Evolutionary conservation across 2,888 invertebrate species (phyloP), one percentile per base, ranked within the genome.

Genomic region (Clivina fossor): DNA sequence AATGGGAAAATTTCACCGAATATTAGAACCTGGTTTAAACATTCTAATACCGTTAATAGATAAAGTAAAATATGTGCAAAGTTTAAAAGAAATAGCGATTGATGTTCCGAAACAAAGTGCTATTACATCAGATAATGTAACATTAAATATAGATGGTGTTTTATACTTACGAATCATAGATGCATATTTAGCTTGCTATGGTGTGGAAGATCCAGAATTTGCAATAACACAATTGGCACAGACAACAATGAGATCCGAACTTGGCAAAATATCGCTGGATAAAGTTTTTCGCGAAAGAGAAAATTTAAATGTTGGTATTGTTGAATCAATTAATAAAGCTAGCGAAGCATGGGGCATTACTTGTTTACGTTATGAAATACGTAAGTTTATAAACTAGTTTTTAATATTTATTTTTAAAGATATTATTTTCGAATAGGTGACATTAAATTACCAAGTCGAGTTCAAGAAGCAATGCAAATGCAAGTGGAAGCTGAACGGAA

Each of bases 401-500:
- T 41, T 22, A 3, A 30, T 5, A 19, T 3, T 13, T 1, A 32
- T 19, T 18, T 8, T 20, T 30, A 30, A 16, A 33, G 9, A 38
- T 15, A 26, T 24, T 38, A 32, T 9, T 41, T 43, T 47, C 24
- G 66, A 68, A 37, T 65, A 93, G 93, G 90, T 78, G 88, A 94
- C 69, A 93, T 95, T 67, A 87, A 86, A 70, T 76, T 96, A 60
- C 99, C 99, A 0, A 76, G 80, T 0, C 83, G 96, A 65, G 90
- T 99, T 1, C 93, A 97, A 69, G 97, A 98, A 74, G 99, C 99
- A 0, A 99, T 99, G 99, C 99, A 99, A 75, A 97, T 98, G 96
- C 99, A 99, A 78, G 99, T 99, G 0, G 98, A 99, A 76, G 99
- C 99, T 0, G 99, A 99, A 73, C 77, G 99, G 50, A 87, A 89